A percentile compares a stretch with the other conserved stretches of the same genome.
Evolutionary conservation across 2,113 vertebrate genomes (phyloP).

Genomic region (Hirundichthys speculiger): DNA sequence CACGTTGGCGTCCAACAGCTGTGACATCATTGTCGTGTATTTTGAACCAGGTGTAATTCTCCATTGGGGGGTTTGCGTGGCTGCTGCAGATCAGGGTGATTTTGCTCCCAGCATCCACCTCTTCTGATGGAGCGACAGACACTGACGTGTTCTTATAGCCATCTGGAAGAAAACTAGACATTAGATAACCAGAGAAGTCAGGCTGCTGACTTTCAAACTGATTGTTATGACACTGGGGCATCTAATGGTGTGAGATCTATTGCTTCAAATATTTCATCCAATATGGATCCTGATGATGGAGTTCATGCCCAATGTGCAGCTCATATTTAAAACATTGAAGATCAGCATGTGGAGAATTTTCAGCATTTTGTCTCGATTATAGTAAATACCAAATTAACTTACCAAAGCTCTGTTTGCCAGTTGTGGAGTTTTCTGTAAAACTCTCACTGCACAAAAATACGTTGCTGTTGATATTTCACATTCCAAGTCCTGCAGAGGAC

Average conservation of each 20-base stretch:
- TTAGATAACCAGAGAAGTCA: too few relatives aligned
- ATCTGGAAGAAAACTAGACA: constrained; percentile 37
- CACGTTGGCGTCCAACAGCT: neutral
- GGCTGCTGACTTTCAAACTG: too few relatives aligned
- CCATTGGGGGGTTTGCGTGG: constrained; percentile 44
- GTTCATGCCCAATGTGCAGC: too few relatives aligned
- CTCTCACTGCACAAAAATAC: constrained; percentile 36
- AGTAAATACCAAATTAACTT: constrained; percentile 28
- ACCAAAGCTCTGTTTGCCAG: constrained; percentile 51
- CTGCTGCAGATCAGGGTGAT: constrained; percentile 57
- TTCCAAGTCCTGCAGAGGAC: neutral
- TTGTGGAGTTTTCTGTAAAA: neutral
- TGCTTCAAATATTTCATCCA: too few relatives aligned
- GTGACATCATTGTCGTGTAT: neutral
- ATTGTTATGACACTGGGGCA: too few relatives aligned
- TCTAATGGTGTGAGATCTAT: too few relatives aligned
- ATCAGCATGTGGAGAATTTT: too few relatives aligned
- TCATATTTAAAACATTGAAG: too few relatives aligned
- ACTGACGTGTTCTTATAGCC: constrained; percentile 46
- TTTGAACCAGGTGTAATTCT: constrained; percentile 49
- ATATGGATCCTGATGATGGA: too few relatives aligned
- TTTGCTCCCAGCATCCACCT: neutral
- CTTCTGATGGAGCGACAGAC: constrained; percentile 10
- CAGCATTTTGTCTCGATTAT: too few relatives aligned
- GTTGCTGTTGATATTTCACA: constrained; percentile 8